Percentiles rank a stretch among this genome's conserved stretches.
Conservation (phyloP, 2,113 vertebrate genomes). For the Danio rerio region DNA sequence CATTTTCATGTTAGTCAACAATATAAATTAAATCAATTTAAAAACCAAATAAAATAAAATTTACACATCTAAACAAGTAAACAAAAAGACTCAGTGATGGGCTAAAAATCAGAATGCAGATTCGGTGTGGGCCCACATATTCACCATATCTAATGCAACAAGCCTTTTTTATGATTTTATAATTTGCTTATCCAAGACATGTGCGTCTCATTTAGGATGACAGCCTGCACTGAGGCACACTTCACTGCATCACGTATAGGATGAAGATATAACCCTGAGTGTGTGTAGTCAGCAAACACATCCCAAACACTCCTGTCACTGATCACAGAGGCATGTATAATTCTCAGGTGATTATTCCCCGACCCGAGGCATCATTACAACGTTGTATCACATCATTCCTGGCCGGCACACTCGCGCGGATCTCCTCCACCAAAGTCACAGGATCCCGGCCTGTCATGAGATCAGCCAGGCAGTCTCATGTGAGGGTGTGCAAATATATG, state of each 20-base stretch:
- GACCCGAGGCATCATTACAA: constrained; percentile 37
- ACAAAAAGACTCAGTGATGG: too few relatives aligned
- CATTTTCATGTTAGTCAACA: too few relatives aligned
- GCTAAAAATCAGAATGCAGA: too few relatives aligned
- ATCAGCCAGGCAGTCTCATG: constrained; percentile 40
- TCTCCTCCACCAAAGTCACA: constrained; percentile 6
- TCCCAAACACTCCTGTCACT: constrained; percentile 28
- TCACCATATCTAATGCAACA: not conserved
- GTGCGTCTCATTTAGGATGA: constrained; percentile 18
- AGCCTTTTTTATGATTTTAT: not conserved
- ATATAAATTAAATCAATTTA: too few relatives aligned
- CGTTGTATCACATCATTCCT: not conserved
- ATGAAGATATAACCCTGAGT: not conserved
- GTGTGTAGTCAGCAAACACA: not conserved
- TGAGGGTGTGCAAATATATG: constrained; percentile 42
- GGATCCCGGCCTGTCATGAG: constrained; percentile 25
- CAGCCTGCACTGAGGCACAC: constrained; percentile 2
- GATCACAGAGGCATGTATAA: constrained; percentile 57
- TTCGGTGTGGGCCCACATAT: too few relatives aligned
- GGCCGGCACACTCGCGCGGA: not conserved
- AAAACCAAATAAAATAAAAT: too few relatives aligned
- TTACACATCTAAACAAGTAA: too few relatives aligned
- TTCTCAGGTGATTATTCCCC: constrained; percentile 52
- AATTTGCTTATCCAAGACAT: not conserved
- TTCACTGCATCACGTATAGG: constrained; percentile 1